Conservation (phyloP, 2,797 vertebrate genomes). For the Tolypeutes matacus region DNA sequence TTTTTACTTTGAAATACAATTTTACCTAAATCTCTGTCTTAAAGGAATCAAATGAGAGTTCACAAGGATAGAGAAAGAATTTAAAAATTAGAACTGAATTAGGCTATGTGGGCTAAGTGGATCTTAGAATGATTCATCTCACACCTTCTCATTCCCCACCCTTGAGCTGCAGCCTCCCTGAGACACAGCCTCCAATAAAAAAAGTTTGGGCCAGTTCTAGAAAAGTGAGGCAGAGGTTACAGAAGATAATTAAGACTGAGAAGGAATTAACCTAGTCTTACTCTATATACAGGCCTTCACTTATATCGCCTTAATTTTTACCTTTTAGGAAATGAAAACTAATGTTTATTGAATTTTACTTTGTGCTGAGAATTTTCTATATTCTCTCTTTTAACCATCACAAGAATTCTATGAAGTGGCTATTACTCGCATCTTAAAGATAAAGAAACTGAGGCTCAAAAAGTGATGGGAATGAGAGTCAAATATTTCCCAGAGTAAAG, state of each 20-base stretch:
- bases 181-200: not conserved
- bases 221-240: not conserved
- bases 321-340: not conserved
- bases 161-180: not conserved
- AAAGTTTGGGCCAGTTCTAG: not conserved
- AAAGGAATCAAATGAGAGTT: conserved; percentile 24
- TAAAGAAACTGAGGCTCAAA: not conserved
- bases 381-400: not conserved
- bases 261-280: not conserved
- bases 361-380: not conserved
- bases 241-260: not conserved
- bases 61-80: conserved; percentile 12
- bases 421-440: not conserved
- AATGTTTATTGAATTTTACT: not conserved
- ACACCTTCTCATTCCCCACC: not conserved
- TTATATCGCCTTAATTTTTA: not conserved
- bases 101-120: not conserved
- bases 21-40: conserved; percentile 28
- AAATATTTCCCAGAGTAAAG: not conserved
- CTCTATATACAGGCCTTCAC: not conserved
- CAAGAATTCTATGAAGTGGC: not conserved
- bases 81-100: conserved; percentile 19
- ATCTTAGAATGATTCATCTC: not conserved
- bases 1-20: not conserved
- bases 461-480: not conserved